Evolutionary conservation across 2,888 invertebrate genomes (phyloP), one percentile per base, ranked within the genome.

Genomic region (Archaeoteleia sp.): DNA sequence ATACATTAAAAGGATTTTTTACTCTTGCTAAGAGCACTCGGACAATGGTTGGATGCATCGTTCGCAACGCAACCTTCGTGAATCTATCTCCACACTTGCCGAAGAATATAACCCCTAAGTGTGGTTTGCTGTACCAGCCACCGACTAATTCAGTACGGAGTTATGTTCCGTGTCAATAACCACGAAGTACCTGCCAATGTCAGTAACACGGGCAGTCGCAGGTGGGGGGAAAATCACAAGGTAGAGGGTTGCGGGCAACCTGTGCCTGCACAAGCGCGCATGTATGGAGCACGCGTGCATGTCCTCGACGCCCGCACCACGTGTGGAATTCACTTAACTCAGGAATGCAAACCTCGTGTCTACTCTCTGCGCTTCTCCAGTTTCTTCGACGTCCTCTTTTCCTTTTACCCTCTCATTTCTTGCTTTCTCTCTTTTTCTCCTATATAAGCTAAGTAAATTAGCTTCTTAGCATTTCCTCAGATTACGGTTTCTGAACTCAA

Each of bases 301-400:
- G 73, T 78, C 79, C 78, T 77, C 76, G 74, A 79, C 78, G 77
- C 79, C 75, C 71, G 71, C 70, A 74, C 72, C 74, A 74, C 74
- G 70, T 70, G 58, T 54, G 82, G 81, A 83, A 83, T 83, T 81
- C 82, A 82, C 82, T 83, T 82, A 83, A 76, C 74, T 71, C 61
- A 61, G 75, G 83, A 82, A 84, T 83, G 82, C 78, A 70, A 76
- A 70, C 67, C 75, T 74, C 80, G 75, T 80, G 78, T 79, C 51
- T 35, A 10, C 48, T 35, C 27, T 29, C 30, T 17, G 35, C 30
- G 51, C 51, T 55, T 67, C 39, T 62, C 53, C 57, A 60, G 60
- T 60, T 66, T 48, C 48, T 10, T 7, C 10, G 23, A 9, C 2
- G 32, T 43, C 12, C 46, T 37, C 30, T 15, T 42, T 48, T 55